Evolutionary conservation across 2,797 vertebrate genomes (phyloP), one percentile per base, ranked within the genome.

Genomic region (Bufotes viridis): DNA sequence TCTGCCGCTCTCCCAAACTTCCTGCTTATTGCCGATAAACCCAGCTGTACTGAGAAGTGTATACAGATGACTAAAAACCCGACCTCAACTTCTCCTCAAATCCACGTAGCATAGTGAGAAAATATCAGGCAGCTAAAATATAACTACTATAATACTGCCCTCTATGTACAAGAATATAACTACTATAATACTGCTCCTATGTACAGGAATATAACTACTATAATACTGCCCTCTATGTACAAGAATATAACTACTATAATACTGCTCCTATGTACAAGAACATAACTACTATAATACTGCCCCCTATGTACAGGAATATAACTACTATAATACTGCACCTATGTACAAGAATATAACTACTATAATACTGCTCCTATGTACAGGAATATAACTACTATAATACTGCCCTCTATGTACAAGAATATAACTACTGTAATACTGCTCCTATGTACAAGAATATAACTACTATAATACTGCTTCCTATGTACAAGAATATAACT

Each of bases 1-100:
- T 82, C 80, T 82, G 80, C 12, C 34, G 11, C 58, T 22, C 3
- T 53, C 61, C 12, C 53, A 82, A 82, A 82, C 61, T 51, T 67
- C 61, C 80, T 51, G 34, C 22, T 67, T 14, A 10, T 65, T 20
- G 14, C 34, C n/a, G 49, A 49, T 63, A 82, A 24, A 82, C 61
- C 80, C 80, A 53, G 42, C 22, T 53, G 42, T 82, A 67, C 4
- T 0, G 15, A 67, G 34, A 24, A 53, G 42, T n/a, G 63, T 65
- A n/a, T 81, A 61, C 61, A 78, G 53, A 78, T 26, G 13, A 78
- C 51, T 57, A 49, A 55, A 12, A 57, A 57, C 55, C 55, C 55
- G 55, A 14, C 55, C 55, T 14, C 14, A 3, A 15, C 55, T 13
- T 2, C 5, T 55, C 11, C 10, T 55, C 13, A 55, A 55, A 55